Evolutionary conservation across 2,888 invertebrate species (phyloP).

Genomic region (Orthosia cruda): DNA sequence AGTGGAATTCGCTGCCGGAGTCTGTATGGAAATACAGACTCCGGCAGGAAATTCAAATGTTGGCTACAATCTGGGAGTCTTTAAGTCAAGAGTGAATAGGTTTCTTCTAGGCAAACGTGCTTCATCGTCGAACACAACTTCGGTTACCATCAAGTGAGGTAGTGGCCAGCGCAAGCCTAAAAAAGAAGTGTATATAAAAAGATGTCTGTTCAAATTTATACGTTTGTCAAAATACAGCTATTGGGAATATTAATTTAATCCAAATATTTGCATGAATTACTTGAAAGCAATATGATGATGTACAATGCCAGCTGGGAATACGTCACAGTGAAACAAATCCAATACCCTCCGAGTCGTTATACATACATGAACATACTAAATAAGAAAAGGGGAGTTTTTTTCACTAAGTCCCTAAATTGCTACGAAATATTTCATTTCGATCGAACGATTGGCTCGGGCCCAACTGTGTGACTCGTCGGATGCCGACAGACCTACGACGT

Average conservation of each 20-base stretch:
- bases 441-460: slow-evolving; percentile 88
- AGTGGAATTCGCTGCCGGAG: too few relatives aligned
- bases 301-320: slow-evolving; percentile 63
- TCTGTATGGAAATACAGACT: too few relatives aligned
- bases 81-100: too few relatives aligned
- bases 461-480: slow-evolving; percentile 82
- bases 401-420: slow-evolving; percentile 83
- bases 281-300: slow-evolving; percentile 38
- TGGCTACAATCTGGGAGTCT: too few relatives aligned
- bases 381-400: slow-evolving; percentile 80
- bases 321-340: slow-evolving; percentile 66
- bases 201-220: slow-evolving; percentile 1
- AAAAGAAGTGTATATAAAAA: too few relatives aligned
- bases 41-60: too few relatives aligned
- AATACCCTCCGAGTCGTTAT: slow-evolving; percentile 57
- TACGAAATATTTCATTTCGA: slow-evolving; percentile 86
- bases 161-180: too few relatives aligned
- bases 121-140: too few relatives aligned
- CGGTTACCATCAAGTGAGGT: too few relatives aligned
- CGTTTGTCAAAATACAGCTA: slow-evolving; percentile 16
- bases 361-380: slow-evolving; percentile 75
- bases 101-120: too few relatives aligned
- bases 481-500: slow-evolving; percentile 84
- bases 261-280: slow-evolving; percentile 53
- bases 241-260: slow-evolving; percentile 30